These are phyloP conservation scores for Cephus cinctus DNA, from an alignment of 1,140 invertebrate genomes.

Conservation along the genomic window DNA sequence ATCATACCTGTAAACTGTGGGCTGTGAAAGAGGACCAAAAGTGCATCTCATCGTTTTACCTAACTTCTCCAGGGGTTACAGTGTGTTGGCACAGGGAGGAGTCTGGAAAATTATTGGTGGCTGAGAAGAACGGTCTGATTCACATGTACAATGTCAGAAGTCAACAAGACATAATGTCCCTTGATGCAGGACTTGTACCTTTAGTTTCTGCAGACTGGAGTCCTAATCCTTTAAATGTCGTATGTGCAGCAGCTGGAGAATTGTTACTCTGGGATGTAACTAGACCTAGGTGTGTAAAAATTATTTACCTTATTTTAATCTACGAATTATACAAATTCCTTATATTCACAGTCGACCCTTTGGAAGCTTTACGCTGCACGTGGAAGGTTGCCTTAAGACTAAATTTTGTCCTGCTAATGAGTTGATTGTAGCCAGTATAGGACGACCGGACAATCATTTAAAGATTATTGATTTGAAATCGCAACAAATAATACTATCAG, in stretches of 20 bases:
- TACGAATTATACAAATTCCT: slow-evolving; percentile 10
- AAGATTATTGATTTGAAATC: slow-evolving; percentile 63
- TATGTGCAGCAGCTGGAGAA: slow-evolving; percentile 63
- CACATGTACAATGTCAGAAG: slow-evolving; percentile 71
- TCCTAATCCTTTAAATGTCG: slow-evolving; percentile 64
- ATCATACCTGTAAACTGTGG: slow-evolving; percentile 74
- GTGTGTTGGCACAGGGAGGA: slow-evolving; percentile 72
- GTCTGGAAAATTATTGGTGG: slow-evolving; percentile 71
- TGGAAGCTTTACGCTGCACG: slow-evolving; percentile 58
- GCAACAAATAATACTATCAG: slow-evolving; percentile 57
- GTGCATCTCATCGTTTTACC: slow-evolving; percentile 59
- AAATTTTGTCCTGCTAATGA: slow-evolving; percentile 60
- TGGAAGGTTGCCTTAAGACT: slow-evolving; percentile 59
- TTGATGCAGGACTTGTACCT: slow-evolving; percentile 65
- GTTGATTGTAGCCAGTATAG: slow-evolving; percentile 61
- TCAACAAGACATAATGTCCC: slow-evolving; percentile 69
- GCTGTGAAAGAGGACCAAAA: slow-evolving; percentile 56
- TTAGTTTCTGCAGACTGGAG: slow-evolving; percentile 72
- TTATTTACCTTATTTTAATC: slow-evolving; percentile 10
- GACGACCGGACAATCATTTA: slow-evolving; percentile 60
- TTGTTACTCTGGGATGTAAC: slow-evolving; percentile 65
- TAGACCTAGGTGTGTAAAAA: slow-evolving; percentile 54
- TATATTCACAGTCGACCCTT: slow-evolving; percentile 55
- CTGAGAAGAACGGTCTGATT: slow-evolving; percentile 72
- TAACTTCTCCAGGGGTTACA: slow-evolving; percentile 70